Conservation (phyloP, 2,888 invertebrate genomes). For the Cataglyphis altisquamis region DNA sequence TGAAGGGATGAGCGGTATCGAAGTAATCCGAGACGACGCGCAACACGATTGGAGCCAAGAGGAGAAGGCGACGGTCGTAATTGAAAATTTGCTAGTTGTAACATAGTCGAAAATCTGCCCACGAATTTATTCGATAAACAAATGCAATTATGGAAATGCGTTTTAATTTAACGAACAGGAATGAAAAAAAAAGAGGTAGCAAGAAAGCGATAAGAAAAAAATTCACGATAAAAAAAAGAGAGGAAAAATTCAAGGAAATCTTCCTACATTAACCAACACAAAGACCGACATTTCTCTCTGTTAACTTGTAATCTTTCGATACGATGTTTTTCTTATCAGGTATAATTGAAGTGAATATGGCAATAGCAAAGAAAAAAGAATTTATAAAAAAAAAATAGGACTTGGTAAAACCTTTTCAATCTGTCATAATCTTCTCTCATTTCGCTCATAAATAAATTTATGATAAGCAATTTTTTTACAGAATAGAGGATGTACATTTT, state of each 20-base stretch:
- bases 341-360: neutral
- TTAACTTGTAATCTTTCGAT: neutral
- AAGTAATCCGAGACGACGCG: conserved; percentile 50
- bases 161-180: conserved; percentile 48
- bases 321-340: neutral
- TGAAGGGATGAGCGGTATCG: conserved; percentile 30
- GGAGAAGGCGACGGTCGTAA: conserved; percentile 54
- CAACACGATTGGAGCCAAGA: conserved; percentile 15
- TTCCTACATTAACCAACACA: neutral
- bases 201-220: neutral
- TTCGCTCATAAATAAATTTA: neutral
- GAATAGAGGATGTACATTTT: neutral
- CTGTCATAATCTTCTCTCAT: neutral
- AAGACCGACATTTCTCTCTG: neutral
- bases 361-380: neutral
- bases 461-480: neutral
- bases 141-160: conserved; percentile 68
- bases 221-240: neutral
- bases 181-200: conserved; percentile 51
- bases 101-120: conserved; percentile 58
- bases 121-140: conserved; percentile 73
- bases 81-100: conserved; percentile 57
- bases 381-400: neutral
- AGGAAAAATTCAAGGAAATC: conserved; percentile 9
- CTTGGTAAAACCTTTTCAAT: neutral